These are phyloP conservation scores for Oasisia sp. DNA, from an alignment of 2,888 invertebrate species.

Conservation along the genomic window DNA sequence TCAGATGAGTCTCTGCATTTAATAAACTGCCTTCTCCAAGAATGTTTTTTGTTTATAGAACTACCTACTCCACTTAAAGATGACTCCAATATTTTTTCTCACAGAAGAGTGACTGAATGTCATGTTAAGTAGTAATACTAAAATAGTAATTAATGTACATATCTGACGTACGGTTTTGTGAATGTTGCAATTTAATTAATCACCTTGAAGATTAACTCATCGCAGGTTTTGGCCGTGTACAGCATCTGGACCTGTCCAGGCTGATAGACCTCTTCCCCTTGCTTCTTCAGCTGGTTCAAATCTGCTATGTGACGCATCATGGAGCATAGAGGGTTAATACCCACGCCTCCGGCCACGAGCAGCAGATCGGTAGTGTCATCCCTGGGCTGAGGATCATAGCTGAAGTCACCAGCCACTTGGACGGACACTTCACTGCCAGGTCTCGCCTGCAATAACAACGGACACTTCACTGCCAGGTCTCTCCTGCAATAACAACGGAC, in stretches of 20 bases:
- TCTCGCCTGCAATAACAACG: slow-evolving; percentile 57
- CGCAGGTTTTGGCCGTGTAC: slow-evolving; percentile 61
- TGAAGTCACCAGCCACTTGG: slow-evolving; percentile 66
- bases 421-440: slow-evolving; percentile 59
- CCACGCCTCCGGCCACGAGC: slow-evolving; percentile 68
- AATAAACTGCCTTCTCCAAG: too few species aligned
- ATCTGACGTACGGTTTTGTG: neutral
- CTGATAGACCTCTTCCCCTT: slow-evolving; percentile 17
- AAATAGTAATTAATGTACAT: neutral
- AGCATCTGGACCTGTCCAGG: slow-evolving; percentile 53
- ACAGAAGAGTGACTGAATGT: too few species aligned
- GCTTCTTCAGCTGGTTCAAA: slow-evolving; percentile 33
- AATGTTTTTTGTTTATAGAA: too few species aligned
- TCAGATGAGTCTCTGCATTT: too few species aligned
- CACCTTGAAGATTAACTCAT: slow-evolving; percentile 66
- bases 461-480: slow-evolving; percentile 56
- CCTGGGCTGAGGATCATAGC: slow-evolving; percentile 51
- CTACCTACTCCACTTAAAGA: too few species aligned
- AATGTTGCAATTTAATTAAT: neutral
- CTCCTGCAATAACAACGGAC: too few species aligned
- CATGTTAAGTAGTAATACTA: neutral
- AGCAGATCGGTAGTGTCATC: slow-evolving; percentile 51
- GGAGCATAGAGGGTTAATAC: slow-evolving; percentile 67
- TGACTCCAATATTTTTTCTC: too few species aligned
- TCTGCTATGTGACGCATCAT: slow-evolving; percentile 60